These are phyloP conservation scores for Leptonema lineaticorne DNA, from an alignment of 1,140 invertebrate genomes.

Conservation along the genomic window DNA sequence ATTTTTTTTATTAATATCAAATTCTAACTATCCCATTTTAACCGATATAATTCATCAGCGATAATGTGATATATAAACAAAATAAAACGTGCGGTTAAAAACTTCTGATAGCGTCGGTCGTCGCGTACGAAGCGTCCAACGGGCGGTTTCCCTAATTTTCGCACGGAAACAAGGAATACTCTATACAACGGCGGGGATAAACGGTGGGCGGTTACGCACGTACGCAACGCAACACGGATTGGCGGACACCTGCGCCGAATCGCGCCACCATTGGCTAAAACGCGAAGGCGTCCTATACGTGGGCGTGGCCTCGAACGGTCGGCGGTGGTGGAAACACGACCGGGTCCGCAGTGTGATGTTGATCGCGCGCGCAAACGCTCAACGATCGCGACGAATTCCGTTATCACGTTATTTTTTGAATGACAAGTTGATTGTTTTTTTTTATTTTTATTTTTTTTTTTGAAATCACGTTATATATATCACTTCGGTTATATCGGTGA, in stretches of 20 bases:
- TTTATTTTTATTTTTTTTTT: too few relatives aligned
- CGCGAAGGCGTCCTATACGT: neutral
- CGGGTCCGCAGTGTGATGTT: slow-evolving; percentile 30
- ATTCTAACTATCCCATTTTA: too few relatives aligned
- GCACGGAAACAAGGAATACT: slow-evolving; percentile 12
- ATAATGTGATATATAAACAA: too few relatives aligned
- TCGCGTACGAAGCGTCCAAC: neutral
- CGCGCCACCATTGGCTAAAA: neutral
- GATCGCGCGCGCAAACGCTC: slow-evolving; percentile 29
- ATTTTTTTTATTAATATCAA: too few relatives aligned
- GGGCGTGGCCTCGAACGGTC: slow-evolving; percentile 11
- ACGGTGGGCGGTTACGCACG: neutral
- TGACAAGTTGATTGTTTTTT: too few relatives aligned
- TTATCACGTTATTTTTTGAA: too few relatives aligned
- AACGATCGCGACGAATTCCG: neutral
- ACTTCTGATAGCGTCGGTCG: neutral
- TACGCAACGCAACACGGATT: neutral
- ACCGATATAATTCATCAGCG: too few relatives aligned
- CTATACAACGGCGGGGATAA: slow-evolving; percentile 7
- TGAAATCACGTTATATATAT: too few relatives aligned
- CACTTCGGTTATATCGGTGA: too few relatives aligned
- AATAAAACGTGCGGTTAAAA: too few relatives aligned
- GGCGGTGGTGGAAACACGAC: slow-evolving; percentile 21
- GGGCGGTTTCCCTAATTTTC: slow-evolving; percentile 20
- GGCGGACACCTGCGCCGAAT: neutral